phyloP scores from a whole-genome alignment of 2,797 vertebrate genomes.

The Leontocebus nigricollis region DNA sequence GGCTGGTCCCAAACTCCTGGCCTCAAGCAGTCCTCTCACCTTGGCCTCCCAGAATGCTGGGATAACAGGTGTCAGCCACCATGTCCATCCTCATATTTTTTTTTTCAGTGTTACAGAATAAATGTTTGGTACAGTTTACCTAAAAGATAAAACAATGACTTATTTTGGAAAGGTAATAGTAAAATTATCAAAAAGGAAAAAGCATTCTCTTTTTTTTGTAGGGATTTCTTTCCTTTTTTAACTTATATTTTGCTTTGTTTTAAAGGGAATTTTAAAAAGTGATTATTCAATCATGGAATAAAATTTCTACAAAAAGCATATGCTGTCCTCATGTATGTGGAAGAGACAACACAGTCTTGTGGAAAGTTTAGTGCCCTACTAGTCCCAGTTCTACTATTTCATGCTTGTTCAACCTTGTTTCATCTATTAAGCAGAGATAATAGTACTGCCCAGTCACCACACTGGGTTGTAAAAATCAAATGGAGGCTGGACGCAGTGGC shows the following conservation, averaged over 20 bases:
- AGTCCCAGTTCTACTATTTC: not conserved
- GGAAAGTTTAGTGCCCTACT: not conserved
- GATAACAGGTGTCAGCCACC: too few relatives aligned
- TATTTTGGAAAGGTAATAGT: conserved; percentile 5
- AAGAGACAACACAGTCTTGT: not conserved
- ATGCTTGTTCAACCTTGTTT: not conserved
- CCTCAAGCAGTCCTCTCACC: too few relatives aligned
- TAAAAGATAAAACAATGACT: conserved; percentile 31
- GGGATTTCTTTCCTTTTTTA: not conserved
- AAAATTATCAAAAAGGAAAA: conserved; percentile 45
- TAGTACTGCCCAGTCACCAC: not conserved
- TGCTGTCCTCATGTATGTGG: not conserved
- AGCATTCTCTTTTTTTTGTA: not conserved
- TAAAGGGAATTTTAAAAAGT: not conserved
- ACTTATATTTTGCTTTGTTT: conserved; percentile 26
- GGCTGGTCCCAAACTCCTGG: too few relatives aligned
- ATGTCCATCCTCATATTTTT: not conserved
- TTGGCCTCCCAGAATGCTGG: too few relatives aligned
- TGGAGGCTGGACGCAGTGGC: not conserved
- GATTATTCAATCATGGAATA: not conserved
- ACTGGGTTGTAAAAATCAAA: conserved; percentile 12
- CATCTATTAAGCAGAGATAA: not conserved
- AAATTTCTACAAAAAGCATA: conserved; percentile 1
- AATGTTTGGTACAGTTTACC: not conserved
- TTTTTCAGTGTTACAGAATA: conserved; percentile 10